Percentiles rank a stretch among this genome's conserved stretches.
phyloP scores from a whole-genome alignment of 2,113 vertebrate genomes.

The Emydura subglobosa region DNA sequence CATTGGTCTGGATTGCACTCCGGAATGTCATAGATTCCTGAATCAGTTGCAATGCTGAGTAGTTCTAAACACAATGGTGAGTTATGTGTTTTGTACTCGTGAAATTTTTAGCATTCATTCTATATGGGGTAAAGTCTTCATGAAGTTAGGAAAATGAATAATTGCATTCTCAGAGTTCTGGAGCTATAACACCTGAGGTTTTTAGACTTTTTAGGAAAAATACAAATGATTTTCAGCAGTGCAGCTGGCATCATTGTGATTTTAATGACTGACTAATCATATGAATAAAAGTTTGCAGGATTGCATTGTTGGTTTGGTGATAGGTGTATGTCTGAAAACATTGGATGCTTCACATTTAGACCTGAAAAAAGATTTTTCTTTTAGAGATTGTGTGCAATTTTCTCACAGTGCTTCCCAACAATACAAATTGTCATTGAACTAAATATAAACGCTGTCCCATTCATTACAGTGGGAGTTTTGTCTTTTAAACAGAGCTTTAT shows the following conservation, averaged over 20 bases:
- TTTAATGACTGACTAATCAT: background rate
- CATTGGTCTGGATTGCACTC: background rate
- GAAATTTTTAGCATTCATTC: rapidly evolving
- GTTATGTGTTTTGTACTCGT: background rate
- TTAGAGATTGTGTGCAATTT: background rate
- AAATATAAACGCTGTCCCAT: rapidly evolving
- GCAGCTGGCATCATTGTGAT: slow-evolving; percentile 55
- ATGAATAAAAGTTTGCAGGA: slow-evolving; percentile 57
- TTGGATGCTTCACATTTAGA: background rate
- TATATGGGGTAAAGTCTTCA: background rate
- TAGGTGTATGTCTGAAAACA: background rate
- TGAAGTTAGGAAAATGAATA: slow-evolving; percentile 19
- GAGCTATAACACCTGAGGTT: slow-evolving; percentile 53
- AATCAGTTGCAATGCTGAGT: background rate
- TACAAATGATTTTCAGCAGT: background rate
- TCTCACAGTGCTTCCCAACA: background rate
- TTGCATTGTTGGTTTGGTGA: slow-evolving; percentile 19
- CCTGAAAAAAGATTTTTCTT: slow-evolving; percentile 31
- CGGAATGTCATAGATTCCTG: background rate
- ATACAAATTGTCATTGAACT: background rate
- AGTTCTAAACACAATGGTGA: background rate
- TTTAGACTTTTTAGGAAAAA: slow-evolving; percentile 33
- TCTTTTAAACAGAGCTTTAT: background rate
- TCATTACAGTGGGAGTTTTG: background rate
- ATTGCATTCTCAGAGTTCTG: background rate